Percentiles rank a stretch among this genome's conserved stretches.
These are phyloP conservation scores for Parauchenoglanis punctatus DNA, from an alignment of 2,797 vertebrate species.

Conservation along the genomic window DNA sequence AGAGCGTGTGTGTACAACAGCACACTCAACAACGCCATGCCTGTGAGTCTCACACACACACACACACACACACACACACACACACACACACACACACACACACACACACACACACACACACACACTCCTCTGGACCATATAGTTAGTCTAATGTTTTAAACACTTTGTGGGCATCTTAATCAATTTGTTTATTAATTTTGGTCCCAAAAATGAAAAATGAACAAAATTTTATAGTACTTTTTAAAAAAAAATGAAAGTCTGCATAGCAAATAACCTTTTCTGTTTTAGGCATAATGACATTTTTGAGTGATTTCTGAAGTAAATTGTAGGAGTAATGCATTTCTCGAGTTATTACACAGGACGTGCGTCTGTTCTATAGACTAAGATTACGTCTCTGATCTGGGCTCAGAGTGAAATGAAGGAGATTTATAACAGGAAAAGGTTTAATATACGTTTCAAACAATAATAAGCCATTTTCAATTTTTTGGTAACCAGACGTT, in stretches of 20 bases:
- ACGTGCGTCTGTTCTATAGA: background rate
- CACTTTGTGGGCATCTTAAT: background rate
- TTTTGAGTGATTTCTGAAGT: background rate
- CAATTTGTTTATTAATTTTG: background rate
- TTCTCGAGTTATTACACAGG: background rate
- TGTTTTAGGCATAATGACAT: background rate
- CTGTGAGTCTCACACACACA: slow-evolving; percentile 73
- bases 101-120: background rate
- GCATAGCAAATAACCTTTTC: background rate
- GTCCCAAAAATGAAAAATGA: background rate
- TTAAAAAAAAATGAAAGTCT: too few relatives aligned
- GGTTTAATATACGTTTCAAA: too few relatives aligned
- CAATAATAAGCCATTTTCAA: too few relatives aligned
- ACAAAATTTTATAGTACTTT: too few relatives aligned
- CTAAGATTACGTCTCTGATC: background rate
- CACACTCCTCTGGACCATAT: background rate
- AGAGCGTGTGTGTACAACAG: slow-evolving; percentile 89
- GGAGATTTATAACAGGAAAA: too few relatives aligned
- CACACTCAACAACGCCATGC: slow-evolving; percentile 86
- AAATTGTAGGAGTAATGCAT: background rate
- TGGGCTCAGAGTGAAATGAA: too few relatives aligned
- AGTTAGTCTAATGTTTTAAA: background rate
- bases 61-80: background rate
- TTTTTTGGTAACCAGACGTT: too few relatives aligned
- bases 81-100: background rate